Conservation (phyloP, 2,888 invertebrate genomes). For the Trisateles emortualis region DNA sequence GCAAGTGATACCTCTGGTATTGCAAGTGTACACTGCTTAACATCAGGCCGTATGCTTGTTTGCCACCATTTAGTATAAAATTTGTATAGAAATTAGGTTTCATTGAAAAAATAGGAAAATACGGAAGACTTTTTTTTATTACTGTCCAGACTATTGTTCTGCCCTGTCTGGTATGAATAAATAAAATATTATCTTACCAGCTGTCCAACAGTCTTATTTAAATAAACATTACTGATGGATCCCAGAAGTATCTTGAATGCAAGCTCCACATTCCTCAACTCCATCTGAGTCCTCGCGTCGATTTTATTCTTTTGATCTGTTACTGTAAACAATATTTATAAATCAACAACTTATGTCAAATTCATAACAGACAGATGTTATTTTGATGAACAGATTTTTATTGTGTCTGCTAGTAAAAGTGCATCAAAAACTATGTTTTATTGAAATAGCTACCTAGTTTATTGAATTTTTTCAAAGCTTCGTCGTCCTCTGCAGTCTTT, state of each 20-base stretch:
- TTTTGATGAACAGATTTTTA: no score
- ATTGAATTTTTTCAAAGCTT: slow-evolving; percentile 67
- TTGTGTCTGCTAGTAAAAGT: no score
- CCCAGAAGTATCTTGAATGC: slow-evolving; percentile 72
- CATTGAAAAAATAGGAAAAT: no score
- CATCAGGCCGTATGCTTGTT: no score
- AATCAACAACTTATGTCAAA: no score
- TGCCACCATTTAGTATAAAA: no score
- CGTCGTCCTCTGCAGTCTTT: slow-evolving; percentile 63
- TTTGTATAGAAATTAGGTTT: no score
- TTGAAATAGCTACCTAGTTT: slow-evolving; percentile 75
- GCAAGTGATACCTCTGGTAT: no score
- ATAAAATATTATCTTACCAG: slow-evolving; percentile 59
- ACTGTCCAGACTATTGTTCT: no score
- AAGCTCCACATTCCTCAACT: slow-evolving; percentile 67
- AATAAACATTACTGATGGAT: slow-evolving; percentile 58
- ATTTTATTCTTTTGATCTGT: slow-evolving; percentile 67
- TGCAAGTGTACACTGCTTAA: no score
- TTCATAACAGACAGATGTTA: no score
- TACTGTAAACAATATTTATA: slow-evolving; percentile 60
- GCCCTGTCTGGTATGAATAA: neutral
- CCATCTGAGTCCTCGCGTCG: slow-evolving; percentile 62
- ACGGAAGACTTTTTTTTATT: no score
- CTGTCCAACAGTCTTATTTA: slow-evolving; percentile 74
- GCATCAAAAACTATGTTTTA: slow-evolving; percentile 1